Base-by-base conservation (phyloP, 30 jellyfish, hydroid and myxozoan genomes). In the Turritopsis rubra region DNA sequence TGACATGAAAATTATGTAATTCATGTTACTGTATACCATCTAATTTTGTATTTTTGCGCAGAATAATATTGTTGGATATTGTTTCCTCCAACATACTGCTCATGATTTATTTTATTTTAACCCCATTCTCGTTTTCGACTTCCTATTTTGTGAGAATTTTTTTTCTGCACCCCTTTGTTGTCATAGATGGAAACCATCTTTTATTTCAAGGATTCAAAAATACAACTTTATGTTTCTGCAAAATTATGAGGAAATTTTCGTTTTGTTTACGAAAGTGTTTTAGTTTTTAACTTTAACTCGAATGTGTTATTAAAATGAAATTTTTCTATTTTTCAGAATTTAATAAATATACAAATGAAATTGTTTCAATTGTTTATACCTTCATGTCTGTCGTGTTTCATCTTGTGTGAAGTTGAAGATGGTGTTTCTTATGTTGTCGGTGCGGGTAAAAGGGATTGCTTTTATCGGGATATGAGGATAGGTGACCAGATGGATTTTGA, bases 401-500 rank as follows among this genome's bases (percentile, higher is more conserved):
- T 52, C 52, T 7, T 52, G 52, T 53, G 66, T 53, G 87, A 80
- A n/a, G 76, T 91, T 85, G 97, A 91, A 79, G 97, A 91, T 86
- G 97, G 97, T 22, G 91, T 88, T 21, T 77, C 95, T 19, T 86
- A 73, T 27, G 66, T 91, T 28, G 86, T 91, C 54, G 87, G 88
- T 54, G 89, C 96, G 19, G 96, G 97, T 13, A 82, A 71, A 22
- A 71, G 28, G 21, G 97, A 91, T 53, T 91, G 97, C 81, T 91
- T 86, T 29, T 86, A 86, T 83, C 79, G 94, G 31, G 82, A 83
- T 16, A 25, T 87, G 18, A 73, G 52, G 81, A 80, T 78, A 21
- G 96, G 96, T 65, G 90, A 93, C 1, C 66, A 72, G 7, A 78
- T 91, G 79, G 96, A 91, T 66, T 87, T 91, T 86, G 97, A 91